These are phyloP conservation scores for Odontocerum albicorne DNA, from an alignment of 2,888 invertebrate species.

Conservation along the genomic window DNA sequence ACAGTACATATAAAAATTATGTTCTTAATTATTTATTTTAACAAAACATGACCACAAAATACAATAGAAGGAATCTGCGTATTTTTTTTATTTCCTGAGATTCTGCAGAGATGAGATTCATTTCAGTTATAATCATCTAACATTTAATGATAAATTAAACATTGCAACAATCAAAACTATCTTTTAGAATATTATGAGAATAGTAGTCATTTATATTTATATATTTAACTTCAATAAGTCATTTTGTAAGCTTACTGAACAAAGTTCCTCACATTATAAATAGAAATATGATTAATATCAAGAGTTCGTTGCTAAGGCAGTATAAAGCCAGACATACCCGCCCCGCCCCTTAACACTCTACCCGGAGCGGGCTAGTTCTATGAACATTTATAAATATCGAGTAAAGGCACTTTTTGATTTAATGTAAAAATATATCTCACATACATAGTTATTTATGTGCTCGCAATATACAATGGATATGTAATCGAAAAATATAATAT, in stretches of 20 bases:
- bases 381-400: conserved; percentile 25
- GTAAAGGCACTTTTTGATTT: conserved; percentile 34
- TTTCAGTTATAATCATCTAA: neutral
- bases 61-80: no score
- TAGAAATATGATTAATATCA: conserved; percentile 16
- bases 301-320: conserved; percentile 33
- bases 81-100: no score
- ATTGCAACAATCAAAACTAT: conserved; percentile 14
- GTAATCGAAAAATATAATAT: conserved; percentile 10
- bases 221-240: conserved; percentile 6
- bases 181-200: conserved; percentile 22
- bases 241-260: conserved; percentile 1
- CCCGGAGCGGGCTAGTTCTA: conserved; percentile 22
- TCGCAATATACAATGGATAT: conserved; percentile 4
- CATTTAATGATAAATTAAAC: no score
- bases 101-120: conserved; percentile 13
- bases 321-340: conserved; percentile 30
- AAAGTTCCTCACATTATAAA: conserved; percentile 8
- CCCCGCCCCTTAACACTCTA: conserved; percentile 20
- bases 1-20: no score
- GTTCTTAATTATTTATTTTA: no score
- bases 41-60: no score
- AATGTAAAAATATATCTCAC: conserved; percentile 16
- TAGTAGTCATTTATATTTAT: conserved; percentile 11
- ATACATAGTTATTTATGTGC: conserved; percentile 1